A percentile compares a stretch with the other conserved stretches of the same genome.
phyloP scores from a whole-genome alignment of 2,797 vertebrate genomes.

The Natrix natrix region DNA sequence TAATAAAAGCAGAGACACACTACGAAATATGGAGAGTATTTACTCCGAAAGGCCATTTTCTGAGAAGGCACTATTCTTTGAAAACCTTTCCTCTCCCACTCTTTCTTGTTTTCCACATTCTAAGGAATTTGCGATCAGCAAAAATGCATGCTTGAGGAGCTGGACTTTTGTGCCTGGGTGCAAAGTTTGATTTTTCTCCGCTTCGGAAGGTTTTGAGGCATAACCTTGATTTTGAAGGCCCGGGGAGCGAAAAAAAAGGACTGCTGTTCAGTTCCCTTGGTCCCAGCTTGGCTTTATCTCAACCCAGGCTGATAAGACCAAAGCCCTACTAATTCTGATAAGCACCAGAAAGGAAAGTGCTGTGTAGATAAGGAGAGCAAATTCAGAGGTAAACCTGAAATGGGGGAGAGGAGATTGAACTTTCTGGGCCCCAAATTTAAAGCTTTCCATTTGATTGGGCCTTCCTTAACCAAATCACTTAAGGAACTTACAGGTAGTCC shows the following conservation, averaged over 20 bases:
- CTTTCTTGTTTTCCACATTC: slow-evolving; percentile 16
- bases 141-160: accelerated
- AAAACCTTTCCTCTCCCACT: accelerated
- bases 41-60: not conserved
- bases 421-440: not conserved
- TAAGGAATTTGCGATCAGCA: not conserved
- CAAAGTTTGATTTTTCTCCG: not conserved
- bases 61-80: not conserved
- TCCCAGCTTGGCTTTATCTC: not conserved
- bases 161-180: not conserved
- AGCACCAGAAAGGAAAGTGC: not conserved
- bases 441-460: not conserved
- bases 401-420: not conserved
- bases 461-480: not conserved
- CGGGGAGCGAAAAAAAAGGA: too few species aligned
- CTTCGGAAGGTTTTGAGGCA: not conserved
- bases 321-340: not conserved
- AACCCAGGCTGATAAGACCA: not conserved
- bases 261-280: not conserved
- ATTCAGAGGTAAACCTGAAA: not conserved
- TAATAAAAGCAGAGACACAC: not conserved
- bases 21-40: not conserved
- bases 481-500: not conserved
- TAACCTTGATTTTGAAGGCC: not conserved
- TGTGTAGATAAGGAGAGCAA: not conserved